These are phyloP conservation scores for Anarhynchus alexandrinus DNA, from an alignment of 2,113 vertebrate species.

Conservation along the genomic window DNA sequence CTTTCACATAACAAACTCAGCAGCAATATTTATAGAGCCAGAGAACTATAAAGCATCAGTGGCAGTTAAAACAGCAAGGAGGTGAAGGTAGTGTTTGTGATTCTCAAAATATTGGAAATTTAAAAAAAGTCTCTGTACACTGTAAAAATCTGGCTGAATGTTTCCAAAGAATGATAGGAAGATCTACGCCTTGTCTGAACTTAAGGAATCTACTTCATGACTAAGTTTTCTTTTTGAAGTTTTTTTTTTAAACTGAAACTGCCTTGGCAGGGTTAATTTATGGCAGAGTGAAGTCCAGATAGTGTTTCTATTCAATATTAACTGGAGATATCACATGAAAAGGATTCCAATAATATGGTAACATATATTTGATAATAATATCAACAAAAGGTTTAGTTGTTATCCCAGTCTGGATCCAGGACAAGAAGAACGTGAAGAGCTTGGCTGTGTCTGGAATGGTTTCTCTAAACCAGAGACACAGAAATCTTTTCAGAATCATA, in stretches of 20 bases:
- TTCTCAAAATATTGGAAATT: background rate
- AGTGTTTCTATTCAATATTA: background rate
- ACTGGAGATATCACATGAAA: background rate
- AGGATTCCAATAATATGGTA: background rate
- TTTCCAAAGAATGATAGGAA: background rate
- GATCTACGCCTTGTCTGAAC: background rate
- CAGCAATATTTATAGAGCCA: background rate
- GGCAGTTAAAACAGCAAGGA: background rate
- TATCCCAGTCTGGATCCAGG: background rate
- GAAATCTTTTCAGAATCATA: background rate
- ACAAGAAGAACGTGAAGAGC: background rate
- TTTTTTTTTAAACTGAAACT: background rate
- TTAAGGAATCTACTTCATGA: rapidly evolving
- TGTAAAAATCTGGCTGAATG: background rate
- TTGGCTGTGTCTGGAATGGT: constrained; percentile 45
- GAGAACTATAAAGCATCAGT: background rate
- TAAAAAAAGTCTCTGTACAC: background rate
- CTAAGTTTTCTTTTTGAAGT: background rate
- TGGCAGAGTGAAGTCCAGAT: background rate
- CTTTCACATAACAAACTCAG: background rate
- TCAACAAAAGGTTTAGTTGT: constrained; percentile 48
- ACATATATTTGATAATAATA: background rate
- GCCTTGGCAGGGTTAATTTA: background rate
- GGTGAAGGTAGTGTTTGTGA: too few relatives aligned
- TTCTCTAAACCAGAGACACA: background rate